Percentiles rank a stretch among this genome's conserved stretches.
phyloP scores from a whole-genome alignment of 2,113 vertebrate species.

The Vulpes lagopus region DNA sequence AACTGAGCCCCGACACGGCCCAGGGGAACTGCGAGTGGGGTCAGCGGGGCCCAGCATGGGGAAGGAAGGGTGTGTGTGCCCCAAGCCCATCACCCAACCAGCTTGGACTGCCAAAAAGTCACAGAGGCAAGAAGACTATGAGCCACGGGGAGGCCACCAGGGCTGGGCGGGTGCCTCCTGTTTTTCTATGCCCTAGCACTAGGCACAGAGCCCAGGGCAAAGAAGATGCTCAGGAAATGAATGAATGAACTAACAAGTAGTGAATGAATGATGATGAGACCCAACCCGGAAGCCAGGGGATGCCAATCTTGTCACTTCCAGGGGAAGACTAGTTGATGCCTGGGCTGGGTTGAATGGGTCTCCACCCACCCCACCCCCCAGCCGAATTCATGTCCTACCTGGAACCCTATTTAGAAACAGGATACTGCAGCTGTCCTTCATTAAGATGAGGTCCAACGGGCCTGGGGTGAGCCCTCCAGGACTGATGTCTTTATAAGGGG shows the following conservation, averaged over 20 bases:
- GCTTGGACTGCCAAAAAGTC: not conserved
- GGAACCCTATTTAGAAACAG: not conserved
- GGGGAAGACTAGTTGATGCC: not conserved
- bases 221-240: not conserved
- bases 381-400: not conserved
- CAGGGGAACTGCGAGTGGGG: not conserved
- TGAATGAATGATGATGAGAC: not conserved
- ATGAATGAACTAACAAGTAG: not conserved
- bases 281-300: not conserved
- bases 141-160: not conserved
- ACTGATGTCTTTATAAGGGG: not conserved
- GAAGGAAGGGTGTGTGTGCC: not conserved
- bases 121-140: not conserved
- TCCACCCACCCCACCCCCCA: no score
- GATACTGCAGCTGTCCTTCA: rapidly evolving
- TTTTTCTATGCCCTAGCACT: not conserved
- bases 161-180: not conserved
- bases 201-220: not conserved
- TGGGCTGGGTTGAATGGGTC: not conserved
- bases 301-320: not conserved
- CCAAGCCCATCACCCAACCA: not conserved
- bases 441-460: not conserved
- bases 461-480: rapidly evolving
- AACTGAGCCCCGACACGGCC: not conserved
- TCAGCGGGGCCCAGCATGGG: not conserved